A percentile compares a stretch with the other conserved stretches of the same genome.
These are phyloP conservation scores for Dendrocincla tyrannina DNA, from an alignment of 2,797 vertebrate species.

Conservation along the genomic window DNA sequence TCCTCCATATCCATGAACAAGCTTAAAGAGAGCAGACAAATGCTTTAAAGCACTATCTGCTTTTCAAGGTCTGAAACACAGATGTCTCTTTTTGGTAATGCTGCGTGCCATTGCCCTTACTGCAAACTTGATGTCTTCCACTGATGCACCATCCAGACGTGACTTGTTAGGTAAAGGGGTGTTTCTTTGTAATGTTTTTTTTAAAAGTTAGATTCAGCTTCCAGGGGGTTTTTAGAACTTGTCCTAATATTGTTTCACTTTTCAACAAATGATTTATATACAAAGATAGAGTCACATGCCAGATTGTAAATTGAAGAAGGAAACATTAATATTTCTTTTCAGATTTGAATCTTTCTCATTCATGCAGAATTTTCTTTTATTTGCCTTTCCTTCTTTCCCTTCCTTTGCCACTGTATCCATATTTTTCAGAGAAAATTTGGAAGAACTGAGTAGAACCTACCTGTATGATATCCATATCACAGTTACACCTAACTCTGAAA, in stretches of 20 bases:
- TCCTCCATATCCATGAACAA: constrained; percentile 57
- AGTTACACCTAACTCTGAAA: neutral
- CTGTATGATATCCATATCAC: too few relatives aligned
- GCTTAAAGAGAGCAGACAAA: constrained; percentile 56
- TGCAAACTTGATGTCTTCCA: constrained; percentile 35
- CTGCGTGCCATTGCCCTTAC: constrained; percentile 47
- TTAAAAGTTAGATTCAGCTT: neutral
- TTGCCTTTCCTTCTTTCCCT: neutral
- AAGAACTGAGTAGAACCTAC: neutral
- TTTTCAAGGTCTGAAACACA: constrained; percentile 70
- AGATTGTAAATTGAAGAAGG: neutral
- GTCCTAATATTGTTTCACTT: neutral
- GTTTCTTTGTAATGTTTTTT: neutral
- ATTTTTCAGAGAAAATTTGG: neutral
- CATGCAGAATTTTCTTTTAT: neutral
- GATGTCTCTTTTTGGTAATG: constrained; percentile 74
- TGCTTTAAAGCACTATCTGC: constrained; percentile 63
- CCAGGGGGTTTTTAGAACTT: neutral
- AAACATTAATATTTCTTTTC: neutral
- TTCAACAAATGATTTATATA: neutral
- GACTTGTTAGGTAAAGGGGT: constrained; percentile 2
- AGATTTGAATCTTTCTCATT: neutral
- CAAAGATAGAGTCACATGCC: neutral
- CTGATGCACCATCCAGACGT: neutral
- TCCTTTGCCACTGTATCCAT: neutral